These are phyloP conservation scores for Limenitis camilla DNA, from an alignment of 2,888 invertebrate genomes.

Conservation along the genomic window DNA sequence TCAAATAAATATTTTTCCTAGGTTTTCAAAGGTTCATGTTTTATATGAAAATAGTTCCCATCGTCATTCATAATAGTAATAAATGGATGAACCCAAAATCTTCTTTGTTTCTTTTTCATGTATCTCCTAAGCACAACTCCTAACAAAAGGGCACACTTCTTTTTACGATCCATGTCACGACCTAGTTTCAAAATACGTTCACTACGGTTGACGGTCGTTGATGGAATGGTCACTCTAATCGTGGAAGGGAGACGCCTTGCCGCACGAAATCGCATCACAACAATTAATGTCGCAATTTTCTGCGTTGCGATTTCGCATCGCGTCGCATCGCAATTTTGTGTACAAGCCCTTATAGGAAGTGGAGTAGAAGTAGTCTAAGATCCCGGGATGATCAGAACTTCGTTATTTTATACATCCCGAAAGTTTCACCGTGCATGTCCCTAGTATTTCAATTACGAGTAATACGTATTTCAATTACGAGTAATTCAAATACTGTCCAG, in stretches of 20 bases:
- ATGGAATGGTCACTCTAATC: conserved; percentile 21
- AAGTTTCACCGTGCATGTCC: too few species aligned
- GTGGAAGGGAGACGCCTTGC: conserved; percentile 16
- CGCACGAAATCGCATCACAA: conserved; percentile 26
- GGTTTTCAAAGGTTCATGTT: too few species aligned
- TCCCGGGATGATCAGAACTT: too few species aligned
- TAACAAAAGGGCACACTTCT: conserved; percentile 28
- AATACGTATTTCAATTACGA: too few species aligned
- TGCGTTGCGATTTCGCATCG: conserved; percentile 23
- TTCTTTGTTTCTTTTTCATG: conserved; percentile 28
- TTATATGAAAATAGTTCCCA: too few species aligned
- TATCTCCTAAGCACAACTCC: conserved; percentile 26
- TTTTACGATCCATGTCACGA: conserved; percentile 28
- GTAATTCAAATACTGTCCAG: too few species aligned
- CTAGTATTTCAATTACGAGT: too few species aligned
- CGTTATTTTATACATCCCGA: too few species aligned
- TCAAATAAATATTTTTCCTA: too few species aligned
- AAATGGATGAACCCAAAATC: conserved; percentile 31
- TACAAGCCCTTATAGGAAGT: conserved; percentile 3
- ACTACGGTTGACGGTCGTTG: conserved; percentile 26
- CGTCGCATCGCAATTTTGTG: conserved; percentile 17
- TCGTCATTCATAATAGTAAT: conserved; percentile 25
- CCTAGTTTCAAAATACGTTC: conserved; percentile 26
- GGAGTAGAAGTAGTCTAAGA: too few species aligned
- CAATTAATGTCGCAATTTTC: conserved; percentile 21